phyloP scores from a whole-genome alignment of 2,113 vertebrate genomes.

The Hemiprocne comata region DNA sequence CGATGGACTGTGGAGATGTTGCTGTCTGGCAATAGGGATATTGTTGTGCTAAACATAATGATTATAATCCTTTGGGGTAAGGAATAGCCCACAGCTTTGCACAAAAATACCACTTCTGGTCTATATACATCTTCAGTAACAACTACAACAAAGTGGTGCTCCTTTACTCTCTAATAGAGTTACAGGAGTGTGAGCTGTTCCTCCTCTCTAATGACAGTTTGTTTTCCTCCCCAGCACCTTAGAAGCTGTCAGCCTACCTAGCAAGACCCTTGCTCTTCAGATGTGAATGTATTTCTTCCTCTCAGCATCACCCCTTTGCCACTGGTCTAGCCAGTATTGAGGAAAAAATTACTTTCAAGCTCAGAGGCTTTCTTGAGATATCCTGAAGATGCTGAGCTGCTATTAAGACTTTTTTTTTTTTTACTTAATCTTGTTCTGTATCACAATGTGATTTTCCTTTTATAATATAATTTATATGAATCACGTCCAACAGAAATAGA shows the following conservation, averaged over 20 bases:
- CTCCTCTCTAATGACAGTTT: neutral
- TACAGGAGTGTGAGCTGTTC: neutral
- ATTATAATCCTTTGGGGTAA: neutral
- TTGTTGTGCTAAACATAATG: neutral
- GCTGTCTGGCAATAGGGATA: neutral
- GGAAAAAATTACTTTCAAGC: neutral
- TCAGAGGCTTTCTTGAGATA: neutral
- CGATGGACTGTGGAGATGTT: neutral
- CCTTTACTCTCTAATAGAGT: neutral
- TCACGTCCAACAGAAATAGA: neutral
- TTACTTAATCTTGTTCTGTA: neutral
- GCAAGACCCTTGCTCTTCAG: neutral
- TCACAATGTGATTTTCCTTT: neutral
- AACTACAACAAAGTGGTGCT: neutral
- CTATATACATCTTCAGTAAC: neutral
- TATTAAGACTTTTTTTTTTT: neutral
- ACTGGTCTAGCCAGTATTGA: neutral
- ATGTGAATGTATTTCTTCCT: neutral
- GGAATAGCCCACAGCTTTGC: neutral
- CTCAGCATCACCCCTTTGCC: neutral
- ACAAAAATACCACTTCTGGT: neutral
- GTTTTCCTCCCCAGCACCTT: neutral
- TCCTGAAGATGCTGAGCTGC: neutral
- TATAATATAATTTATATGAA: neutral
- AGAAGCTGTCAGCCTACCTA: neutral